Conservation (phyloP, 2,113 vertebrate species). For the Tor tambroides region DNA sequence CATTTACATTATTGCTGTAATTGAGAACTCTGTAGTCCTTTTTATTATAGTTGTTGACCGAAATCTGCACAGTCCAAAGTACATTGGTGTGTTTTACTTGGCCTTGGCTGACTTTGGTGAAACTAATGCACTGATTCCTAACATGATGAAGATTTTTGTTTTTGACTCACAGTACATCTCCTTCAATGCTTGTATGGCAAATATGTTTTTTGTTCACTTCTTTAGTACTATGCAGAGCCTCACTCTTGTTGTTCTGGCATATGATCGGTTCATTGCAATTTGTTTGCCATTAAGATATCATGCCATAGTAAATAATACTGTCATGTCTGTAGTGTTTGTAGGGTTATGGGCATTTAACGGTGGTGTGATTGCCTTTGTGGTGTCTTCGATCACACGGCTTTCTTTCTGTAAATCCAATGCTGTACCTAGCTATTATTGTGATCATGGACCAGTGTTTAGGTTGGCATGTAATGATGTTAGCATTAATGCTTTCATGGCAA, state of each 20-base stretch:
- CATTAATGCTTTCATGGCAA: conserved; percentile 43
- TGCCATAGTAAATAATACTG: no score
- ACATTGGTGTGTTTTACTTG: not conserved
- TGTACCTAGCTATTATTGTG: conserved; percentile 72
- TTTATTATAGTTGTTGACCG: not conserved
- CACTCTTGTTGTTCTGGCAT: no score
- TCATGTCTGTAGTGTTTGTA: no score
- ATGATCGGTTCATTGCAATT: no score
- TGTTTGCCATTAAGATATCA: no score
- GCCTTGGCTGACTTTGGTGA: not conserved
- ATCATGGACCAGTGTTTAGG: conserved; percentile 66
- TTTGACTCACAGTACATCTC: not conserved
- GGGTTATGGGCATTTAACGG: conserved; percentile 53
- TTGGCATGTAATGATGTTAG: conserved; percentile 67
- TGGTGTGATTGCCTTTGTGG: not conserved
- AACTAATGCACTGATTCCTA: not conserved
- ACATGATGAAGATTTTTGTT: not conserved
- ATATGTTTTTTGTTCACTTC: not conserved
- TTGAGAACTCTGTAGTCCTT: conserved; percentile 48
- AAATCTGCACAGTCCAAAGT: not conserved
- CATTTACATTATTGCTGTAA: conserved; percentile 62
- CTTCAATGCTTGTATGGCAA: no score
- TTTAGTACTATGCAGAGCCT: no score
- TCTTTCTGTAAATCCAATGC: conserved; percentile 70
- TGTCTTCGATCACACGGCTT: conserved; percentile 64